phyloP scores from a whole-genome alignment of 2,113 vertebrate genomes.

The Paedocypris sp. region DNA sequence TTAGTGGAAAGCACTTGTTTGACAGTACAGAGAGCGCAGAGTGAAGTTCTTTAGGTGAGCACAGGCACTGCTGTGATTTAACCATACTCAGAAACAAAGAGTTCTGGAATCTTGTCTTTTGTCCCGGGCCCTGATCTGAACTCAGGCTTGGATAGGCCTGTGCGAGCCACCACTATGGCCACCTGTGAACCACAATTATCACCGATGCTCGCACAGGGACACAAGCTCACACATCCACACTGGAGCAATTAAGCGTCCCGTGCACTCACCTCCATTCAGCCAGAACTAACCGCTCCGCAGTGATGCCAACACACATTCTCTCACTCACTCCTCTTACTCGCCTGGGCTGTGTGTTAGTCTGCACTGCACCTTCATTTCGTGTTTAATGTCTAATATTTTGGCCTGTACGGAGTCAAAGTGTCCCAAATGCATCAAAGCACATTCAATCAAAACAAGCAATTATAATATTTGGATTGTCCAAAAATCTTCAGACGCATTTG shows the following conservation, averaged over 20 bases:
- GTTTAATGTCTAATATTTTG: too few relatives aligned
- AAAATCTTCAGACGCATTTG: too few relatives aligned
- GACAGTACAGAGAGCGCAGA: not conserved
- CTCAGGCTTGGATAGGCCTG: constrained; percentile 36
- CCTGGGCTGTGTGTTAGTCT: not conserved
- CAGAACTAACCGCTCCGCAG: constrained; percentile 42
- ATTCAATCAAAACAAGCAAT: too few relatives aligned
- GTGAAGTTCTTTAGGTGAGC: constrained; percentile 18
- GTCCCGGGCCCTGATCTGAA: constrained; percentile 48
- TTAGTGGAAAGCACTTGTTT: not conserved
- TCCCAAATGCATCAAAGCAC: too few relatives aligned
- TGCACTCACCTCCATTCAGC: constrained; percentile 49
- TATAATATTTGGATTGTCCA: too few relatives aligned
- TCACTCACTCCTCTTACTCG: constrained; percentile 28
- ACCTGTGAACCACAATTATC: constrained; percentile 49
- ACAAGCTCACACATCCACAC: constrained; percentile 22
- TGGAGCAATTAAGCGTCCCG: constrained; percentile 57
- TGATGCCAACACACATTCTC: constrained; percentile 42
- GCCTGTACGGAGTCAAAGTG: too few relatives aligned
- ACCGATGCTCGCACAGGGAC: constrained; percentile 36
- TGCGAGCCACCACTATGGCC: constrained; percentile 42
- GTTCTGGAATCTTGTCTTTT: constrained; percentile 47
- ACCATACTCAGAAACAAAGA: constrained; percentile 22
- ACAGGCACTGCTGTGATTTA: constrained; percentile 26
- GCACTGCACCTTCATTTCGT: too few relatives aligned